Evolutionary conservation across 2,888 invertebrate genomes (phyloP).

Genomic region (Zootermopsis nevadensis): DNA sequence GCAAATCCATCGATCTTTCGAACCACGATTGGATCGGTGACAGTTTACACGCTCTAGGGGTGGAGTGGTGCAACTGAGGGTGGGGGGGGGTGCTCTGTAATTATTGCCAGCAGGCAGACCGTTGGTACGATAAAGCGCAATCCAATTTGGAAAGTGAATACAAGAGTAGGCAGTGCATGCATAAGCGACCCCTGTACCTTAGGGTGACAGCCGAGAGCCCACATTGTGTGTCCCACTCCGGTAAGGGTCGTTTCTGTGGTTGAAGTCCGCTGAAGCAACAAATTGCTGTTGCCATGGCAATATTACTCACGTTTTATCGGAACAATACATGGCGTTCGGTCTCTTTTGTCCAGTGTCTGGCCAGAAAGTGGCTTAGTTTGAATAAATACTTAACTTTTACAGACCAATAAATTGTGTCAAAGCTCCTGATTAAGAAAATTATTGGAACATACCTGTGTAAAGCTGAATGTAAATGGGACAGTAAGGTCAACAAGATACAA

Average conservation of each 20-base stretch:
- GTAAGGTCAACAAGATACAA: too few species aligned
- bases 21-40: slow-evolving; percentile 48
- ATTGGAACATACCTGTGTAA: too few species aligned
- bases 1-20: slow-evolving; percentile 51
- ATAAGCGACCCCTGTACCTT: background rate
- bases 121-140: slow-evolving; percentile 51
- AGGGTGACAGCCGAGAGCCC: slow-evolving; percentile 3
- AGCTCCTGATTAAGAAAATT: too few species aligned
- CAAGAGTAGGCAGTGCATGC: slow-evolving; percentile 29
- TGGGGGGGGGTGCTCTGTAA: slow-evolving; percentile 44
- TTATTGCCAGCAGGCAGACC: slow-evolving; percentile 45
- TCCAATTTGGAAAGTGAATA: slow-evolving; percentile 53
- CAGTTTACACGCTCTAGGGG: slow-evolving; percentile 47
- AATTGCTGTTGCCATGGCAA: too few species aligned
- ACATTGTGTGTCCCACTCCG: background rate
- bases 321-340: too few species aligned
- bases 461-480: too few species aligned
- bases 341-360: too few species aligned
- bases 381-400: too few species aligned
- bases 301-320: too few species aligned
- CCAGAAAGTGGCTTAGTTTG: too few species aligned
- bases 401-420: too few species aligned
- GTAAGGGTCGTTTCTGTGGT: background rate
- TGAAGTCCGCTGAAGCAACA: too few species aligned
- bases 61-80: background rate